These are phyloP conservation scores for Aspidapion aeneum DNA, from an alignment of 2,888 invertebrate genomes.

Conservation along the genomic window DNA sequence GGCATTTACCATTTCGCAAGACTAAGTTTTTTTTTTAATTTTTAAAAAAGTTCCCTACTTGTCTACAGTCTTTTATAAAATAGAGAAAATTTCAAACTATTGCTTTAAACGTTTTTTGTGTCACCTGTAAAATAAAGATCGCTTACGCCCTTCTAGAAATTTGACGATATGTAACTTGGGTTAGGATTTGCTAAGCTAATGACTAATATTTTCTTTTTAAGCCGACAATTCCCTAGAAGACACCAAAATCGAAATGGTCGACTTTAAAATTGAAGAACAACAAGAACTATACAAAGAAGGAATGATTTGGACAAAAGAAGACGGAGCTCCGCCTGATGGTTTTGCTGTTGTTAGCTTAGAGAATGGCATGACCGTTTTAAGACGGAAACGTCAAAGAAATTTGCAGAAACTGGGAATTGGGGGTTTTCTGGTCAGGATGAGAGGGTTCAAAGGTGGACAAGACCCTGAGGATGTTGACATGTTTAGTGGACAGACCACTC, in stretches of 20 bases:
- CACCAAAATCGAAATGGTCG: slow-evolving; percentile 63
- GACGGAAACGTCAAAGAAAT: slow-evolving; percentile 83
- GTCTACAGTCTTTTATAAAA: too few species aligned
- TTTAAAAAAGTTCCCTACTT: too few species aligned
- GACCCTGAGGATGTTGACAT: slow-evolving; percentile 55
- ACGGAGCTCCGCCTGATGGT: slow-evolving; percentile 80
- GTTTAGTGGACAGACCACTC: slow-evolving; percentile 41
- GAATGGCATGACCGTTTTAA: slow-evolving; percentile 72
- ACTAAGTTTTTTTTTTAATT: too few species aligned
- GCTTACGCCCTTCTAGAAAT: too few species aligned
- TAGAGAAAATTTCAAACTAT: too few species aligned
- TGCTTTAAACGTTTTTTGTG: too few species aligned
- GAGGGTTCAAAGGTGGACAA: slow-evolving; percentile 57
- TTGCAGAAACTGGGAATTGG: slow-evolving; percentile 84
- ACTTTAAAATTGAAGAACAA: slow-evolving; percentile 68
- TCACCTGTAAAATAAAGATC: too few species aligned
- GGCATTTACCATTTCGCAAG: too few species aligned
- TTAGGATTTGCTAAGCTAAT: too few species aligned
- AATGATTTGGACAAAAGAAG: slow-evolving; percentile 73
- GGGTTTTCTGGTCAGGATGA: slow-evolving; percentile 80
- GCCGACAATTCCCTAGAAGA: slow-evolving; percentile 38
- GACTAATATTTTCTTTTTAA: too few species aligned
- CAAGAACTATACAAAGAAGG: slow-evolving; percentile 74
- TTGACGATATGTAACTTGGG: neutral
- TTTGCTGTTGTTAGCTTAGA: slow-evolving; percentile 78